Percentiles rank a stretch among this genome's conserved stretches.
Evolutionary conservation across 1,140 invertebrate species (phyloP).

Genomic region (Heliconius eleuchia): DNA sequence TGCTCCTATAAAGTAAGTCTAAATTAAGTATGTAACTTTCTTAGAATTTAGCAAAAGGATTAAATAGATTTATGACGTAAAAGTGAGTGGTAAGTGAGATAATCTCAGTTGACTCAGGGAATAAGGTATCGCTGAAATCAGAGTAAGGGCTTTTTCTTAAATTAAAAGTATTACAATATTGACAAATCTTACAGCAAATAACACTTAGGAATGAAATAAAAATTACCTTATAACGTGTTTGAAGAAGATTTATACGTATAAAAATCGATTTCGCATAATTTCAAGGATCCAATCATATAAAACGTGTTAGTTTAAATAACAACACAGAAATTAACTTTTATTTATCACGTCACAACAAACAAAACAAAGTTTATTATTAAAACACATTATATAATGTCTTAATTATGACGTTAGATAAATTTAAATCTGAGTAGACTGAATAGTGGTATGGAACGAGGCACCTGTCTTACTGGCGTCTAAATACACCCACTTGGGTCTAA

Average conservation of each 20-base stretch:
- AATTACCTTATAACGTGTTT: background rate
- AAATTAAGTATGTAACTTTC: background rate
- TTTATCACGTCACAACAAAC: background rate
- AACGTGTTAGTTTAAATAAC: background rate
- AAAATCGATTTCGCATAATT: background rate
- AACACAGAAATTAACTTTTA: background rate
- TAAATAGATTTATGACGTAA: too few species aligned
- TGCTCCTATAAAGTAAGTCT: slow-evolving; percentile 64
- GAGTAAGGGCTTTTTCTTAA: too few species aligned
- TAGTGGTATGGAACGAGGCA: background rate
- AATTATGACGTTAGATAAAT: background rate
- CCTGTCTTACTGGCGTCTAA: background rate
- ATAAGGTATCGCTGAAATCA: too few species aligned
- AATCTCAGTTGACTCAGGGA: too few species aligned
- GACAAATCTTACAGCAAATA: too few species aligned
- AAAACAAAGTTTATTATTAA: background rate
- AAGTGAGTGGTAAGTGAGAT: too few species aligned
- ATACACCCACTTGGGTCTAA: slow-evolving; percentile 10
- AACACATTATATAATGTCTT: background rate
- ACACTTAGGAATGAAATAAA: too few species aligned
- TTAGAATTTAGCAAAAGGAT: background rate
- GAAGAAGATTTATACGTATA: background rate
- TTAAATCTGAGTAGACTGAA: background rate
- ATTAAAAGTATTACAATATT: too few species aligned
- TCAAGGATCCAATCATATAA: background rate